A percentile compares a stretch with the other conserved stretches of the same genome.
phyloP scores from a whole-genome alignment of 2,888 invertebrate species.

The Sphaerophoria rueppellii region DNA sequence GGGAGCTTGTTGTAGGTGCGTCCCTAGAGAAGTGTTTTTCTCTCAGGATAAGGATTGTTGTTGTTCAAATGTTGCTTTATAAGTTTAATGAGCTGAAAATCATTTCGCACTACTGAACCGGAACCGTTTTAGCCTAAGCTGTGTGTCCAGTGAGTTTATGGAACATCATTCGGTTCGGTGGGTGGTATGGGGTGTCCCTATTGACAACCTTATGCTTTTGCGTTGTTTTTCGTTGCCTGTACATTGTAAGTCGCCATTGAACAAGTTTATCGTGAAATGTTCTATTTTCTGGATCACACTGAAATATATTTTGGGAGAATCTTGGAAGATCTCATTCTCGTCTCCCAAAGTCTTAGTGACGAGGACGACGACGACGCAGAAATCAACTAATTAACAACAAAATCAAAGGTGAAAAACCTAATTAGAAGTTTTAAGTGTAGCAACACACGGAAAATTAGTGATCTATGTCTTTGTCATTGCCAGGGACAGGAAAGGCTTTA shows the following conservation, averaged over 20 bases:
- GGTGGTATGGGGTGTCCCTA: neutral
- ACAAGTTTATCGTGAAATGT: neutral
- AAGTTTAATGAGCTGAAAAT: constrained; percentile 70
- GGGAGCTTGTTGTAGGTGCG: constrained; percentile 65
- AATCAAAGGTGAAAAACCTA: constrained; percentile 39
- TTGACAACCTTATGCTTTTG: constrained; percentile 18
- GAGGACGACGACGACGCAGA: constrained; percentile 32
- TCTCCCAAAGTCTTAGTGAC: too few species aligned
- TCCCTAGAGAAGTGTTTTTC: constrained; percentile 68
- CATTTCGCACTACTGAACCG: constrained; percentile 72
- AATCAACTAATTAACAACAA: constrained; percentile 49
- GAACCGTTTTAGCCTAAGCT: constrained; percentile 57
- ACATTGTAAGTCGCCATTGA: neutral
- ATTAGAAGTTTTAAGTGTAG: constrained; percentile 53
- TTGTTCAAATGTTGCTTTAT: constrained; percentile 53
- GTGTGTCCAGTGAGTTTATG: constrained; percentile 69
- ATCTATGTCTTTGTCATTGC: constrained; percentile 26
- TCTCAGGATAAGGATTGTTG: constrained; percentile 47
- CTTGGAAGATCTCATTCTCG: too few species aligned
- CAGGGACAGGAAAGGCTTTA: constrained; percentile 9
- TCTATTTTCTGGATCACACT: neutral
- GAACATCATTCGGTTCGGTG: constrained; percentile 2
- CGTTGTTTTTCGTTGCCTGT: neutral
- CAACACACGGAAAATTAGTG: constrained; percentile 26
- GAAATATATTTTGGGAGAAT: neutral